Evolutionary conservation across 2,888 invertebrate species (phyloP), one percentile per base, ranked within the genome.

Genomic region (Operophtera brumata): DNA sequence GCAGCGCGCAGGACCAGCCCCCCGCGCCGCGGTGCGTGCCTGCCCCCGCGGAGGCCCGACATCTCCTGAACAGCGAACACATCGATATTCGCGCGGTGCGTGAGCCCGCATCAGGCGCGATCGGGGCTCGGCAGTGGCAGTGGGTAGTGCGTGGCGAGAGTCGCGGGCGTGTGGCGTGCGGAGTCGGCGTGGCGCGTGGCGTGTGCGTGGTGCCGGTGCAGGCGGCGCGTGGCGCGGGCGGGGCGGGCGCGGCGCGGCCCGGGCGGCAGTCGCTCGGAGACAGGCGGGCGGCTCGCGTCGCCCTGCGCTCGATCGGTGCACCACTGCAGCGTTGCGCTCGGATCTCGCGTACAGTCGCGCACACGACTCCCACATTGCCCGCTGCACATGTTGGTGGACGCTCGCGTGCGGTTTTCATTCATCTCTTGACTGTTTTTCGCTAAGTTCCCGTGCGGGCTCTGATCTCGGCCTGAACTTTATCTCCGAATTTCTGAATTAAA

Each of bases 221-320:
- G 68, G 71, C 72, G 78, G 78, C 74, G 70, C 78, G 59, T 56
- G 60, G 71, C 70, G 78, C 77, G 75, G 69, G 77, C 75, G 77
- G 72, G 78, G 78, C 75, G 79, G 67, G 72, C 70, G 78, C 78
- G 77, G 69, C 77, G 78, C 80, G 82, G 79, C 86, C 86, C 84
- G 86, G 86, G 84, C 87, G 86, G 79, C 87, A 88, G 88, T 88
- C 82, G 87, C 86, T 86, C 85, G 75, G 75, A 75, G 78, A 72
- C 80, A 80, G 80, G 86, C 87, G 83, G 78, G 78, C 81, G 83
- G 79, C 82, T 79, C 82, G 81, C 79, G 85, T 84, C 82, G 85
- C 82, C 78, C 73, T 75, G 75, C 74, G 71, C 69, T 73, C 64
- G 69, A 64, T 71, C 67, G 66, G 74, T 78, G 81, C 78, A 76